A percentile compares a stretch with the other conserved stretches of the same genome.
These are phyloP conservation scores for Gavia stellata DNA, from an alignment of 2,113 vertebrate genomes.

Conservation along the genomic window DNA sequence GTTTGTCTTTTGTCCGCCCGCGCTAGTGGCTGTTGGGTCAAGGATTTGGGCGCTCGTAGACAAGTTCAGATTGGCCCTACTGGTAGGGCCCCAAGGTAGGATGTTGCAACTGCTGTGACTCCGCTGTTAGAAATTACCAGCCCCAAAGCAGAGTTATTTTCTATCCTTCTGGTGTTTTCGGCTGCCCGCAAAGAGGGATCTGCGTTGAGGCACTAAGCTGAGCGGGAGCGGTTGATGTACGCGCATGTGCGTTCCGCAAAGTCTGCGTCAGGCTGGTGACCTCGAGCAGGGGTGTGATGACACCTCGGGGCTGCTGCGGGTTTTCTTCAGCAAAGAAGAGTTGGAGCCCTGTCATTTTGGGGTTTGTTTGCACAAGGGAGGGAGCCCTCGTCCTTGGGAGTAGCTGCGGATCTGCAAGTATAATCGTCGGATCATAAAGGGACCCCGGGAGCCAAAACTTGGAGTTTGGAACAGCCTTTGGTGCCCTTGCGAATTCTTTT, in stretches of 20 bases:
- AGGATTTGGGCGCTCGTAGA: background rate
- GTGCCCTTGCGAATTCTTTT: background rate
- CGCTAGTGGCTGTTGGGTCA: background rate
- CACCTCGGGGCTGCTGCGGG: accelerated
- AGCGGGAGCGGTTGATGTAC: background rate
- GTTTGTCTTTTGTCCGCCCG: background rate
- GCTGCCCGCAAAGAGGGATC: background rate
- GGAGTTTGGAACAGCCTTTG: background rate
- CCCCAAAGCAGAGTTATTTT: background rate
- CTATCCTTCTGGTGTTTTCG: background rate
- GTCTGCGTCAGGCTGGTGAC: background rate
- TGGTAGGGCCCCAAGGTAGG: background rate
- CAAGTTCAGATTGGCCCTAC: background rate
- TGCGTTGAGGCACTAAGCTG: background rate
- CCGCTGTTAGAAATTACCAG: background rate
- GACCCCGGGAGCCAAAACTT: background rate
- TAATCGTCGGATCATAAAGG: background rate
- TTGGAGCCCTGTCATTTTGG: background rate
- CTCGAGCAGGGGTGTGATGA: background rate
- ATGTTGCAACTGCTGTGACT: background rate
- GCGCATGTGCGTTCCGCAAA: background rate
- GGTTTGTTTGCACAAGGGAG: background rate
- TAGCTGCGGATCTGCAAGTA: background rate
- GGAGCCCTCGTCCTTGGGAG: background rate
- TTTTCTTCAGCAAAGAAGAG: background rate